Percentiles rank a stretch among this genome's conserved stretches.
Evolutionary conservation across 2,888 invertebrate genomes (phyloP).

Genomic region (Pyrocoelia pectoralis): DNA sequence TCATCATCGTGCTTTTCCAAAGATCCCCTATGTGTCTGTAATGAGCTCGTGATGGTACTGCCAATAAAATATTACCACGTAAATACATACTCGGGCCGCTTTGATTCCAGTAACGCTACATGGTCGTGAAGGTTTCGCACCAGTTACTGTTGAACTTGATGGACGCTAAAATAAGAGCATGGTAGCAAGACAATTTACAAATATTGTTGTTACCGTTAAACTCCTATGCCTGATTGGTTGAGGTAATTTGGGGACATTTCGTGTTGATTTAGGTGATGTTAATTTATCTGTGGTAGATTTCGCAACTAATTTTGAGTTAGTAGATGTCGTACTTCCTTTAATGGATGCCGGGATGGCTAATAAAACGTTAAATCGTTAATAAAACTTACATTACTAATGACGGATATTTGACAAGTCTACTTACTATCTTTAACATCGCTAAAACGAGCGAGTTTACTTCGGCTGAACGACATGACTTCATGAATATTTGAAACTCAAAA

Average conservation of each 20-base stretch:
- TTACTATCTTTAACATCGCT: slow-evolving; percentile 34
- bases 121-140: slow-evolving; percentile 8
- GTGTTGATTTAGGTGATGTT: not conserved
- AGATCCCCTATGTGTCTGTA: not conserved
- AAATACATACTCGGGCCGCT: too few species aligned
- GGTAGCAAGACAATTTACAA: not conserved
- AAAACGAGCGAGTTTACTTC: slow-evolving; percentile 39
- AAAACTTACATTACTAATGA: not conserved
- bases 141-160: slow-evolving; percentile 20
- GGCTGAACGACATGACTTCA: slow-evolving; percentile 40
- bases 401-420: slow-evolving; percentile 12
- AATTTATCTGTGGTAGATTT: slow-evolving; percentile 4
- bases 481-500: not conserved
- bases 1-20: not conserved
- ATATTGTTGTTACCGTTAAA: slow-evolving; percentile 8
- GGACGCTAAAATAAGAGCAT: slow-evolving; percentile 31
- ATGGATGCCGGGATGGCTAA: not conserved
- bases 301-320: not conserved
- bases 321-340: slow-evolving; percentile 1
- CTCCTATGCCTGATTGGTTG: slow-evolving; percentile 9
- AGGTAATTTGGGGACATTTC: not conserved
- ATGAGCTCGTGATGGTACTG: too few species aligned
- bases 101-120: slow-evolving; percentile 12
- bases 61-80: too few species aligned
- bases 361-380: not conserved